Evolutionary conservation across 2,888 invertebrate genomes (phyloP), one percentile per base, ranked within the genome.

Genomic region (Athetis lepigone): DNA sequence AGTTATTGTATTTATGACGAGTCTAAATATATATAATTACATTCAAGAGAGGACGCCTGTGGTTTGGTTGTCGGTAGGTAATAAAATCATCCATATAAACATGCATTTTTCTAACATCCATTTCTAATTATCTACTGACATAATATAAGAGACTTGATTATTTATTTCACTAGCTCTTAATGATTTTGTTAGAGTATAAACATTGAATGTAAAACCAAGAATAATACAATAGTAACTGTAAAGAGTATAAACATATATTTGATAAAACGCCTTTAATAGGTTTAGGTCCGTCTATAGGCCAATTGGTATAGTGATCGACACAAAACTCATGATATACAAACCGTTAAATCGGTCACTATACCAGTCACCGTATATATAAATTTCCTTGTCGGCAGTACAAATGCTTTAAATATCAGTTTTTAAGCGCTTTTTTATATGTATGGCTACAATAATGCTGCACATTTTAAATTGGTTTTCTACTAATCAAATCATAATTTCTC

Each of bases 401-500:
- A 47, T 23, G 8, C 11, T 40, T 7, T 39, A n/a, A n/a, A n/a
- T n/a, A n/a, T n/a, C n/a, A n/a, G n/a, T n/a, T n/a, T n/a, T n/a
- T n/a, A n/a, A n/a, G 43, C 9, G 23, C 27, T 40, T n/a, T 2
- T 43, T 23, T 16, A 16, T 11, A 27, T 16, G 39, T 46, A 23
- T n/a, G 29, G 42, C 43, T 43, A 47, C 33, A 46, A 45, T 42
- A 51, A 47, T 49, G 73, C 51, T 68, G 49, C 36, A 37, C 33
- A 58, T 13, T 46, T 67, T 51, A n/a, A 40, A 29, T 39, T 25
- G 13, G 19, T 56, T 13, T 18, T 37, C 39, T 55, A 55, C 33
- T 11, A 1, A 49, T 61, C 59, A 69, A 50, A 74, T 85, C 79
- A 90, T 88, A 90, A 76, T 68, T 88, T 89, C 27, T 92, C 91